A percentile compares a stretch with the other conserved stretches of the same genome.
Conservation (phyloP, 2,113 vertebrate species). For the Calyptomena viridis region DNA sequence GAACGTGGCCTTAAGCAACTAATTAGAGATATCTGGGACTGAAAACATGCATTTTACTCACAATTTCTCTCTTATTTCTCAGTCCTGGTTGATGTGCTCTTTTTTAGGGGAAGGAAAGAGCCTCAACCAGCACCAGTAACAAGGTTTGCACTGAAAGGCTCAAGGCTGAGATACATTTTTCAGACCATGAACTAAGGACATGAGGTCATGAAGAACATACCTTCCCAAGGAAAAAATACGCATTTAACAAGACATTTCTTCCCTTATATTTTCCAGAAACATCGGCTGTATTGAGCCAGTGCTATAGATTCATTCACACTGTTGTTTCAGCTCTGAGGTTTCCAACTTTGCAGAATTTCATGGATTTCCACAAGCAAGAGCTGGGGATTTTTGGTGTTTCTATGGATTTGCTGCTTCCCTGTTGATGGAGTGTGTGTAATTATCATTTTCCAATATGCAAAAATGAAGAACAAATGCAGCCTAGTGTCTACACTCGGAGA, state of each 20-base stretch:
- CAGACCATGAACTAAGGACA: neutral
- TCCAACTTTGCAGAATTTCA: neutral
- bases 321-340: neutral
- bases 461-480: slow-evolving; percentile 1
- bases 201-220: neutral
- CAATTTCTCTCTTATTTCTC: neutral
- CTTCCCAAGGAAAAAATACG: neutral
- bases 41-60: neutral
- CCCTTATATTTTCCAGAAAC: neutral
- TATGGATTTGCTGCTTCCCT: fast-evolving
- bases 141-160: neutral
- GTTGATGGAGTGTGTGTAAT: neutral
- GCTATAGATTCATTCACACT: neutral
- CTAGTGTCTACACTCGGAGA: neutral
- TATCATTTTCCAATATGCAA: neutral
- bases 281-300: neutral
- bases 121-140: neutral
- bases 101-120: neutral
- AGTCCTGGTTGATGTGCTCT: neutral
- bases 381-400: neutral
- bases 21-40: neutral
- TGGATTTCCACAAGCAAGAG: neutral
- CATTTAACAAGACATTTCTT: neutral
- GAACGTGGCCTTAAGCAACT: neutral
- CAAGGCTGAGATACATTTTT: neutral